A percentile compares a stretch with the other conserved stretches of the same genome.
Conservation (phyloP, 2,888 invertebrate species). For the Tetanocera ferruginea region DNA sequence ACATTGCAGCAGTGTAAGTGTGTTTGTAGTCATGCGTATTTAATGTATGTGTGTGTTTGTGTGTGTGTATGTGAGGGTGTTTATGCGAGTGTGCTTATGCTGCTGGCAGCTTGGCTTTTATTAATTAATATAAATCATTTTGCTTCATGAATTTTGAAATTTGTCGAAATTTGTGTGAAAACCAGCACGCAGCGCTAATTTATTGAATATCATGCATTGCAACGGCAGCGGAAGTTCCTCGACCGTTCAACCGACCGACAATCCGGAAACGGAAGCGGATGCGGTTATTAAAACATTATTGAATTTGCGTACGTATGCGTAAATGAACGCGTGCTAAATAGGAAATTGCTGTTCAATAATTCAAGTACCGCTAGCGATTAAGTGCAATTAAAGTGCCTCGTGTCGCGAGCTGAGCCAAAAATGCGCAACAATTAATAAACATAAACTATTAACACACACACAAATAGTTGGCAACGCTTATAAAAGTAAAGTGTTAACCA, state of each 20-base stretch:
- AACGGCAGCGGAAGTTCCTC: not conserved
- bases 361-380: no score
- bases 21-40: no score
- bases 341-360: no score
- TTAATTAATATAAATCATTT: constrained; percentile 18
- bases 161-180: constrained; percentile 19
- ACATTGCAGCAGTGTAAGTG: no score
- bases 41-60: no score
- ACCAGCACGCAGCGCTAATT: constrained; percentile 3
- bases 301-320: not conserved
- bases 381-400: no score
- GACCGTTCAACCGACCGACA: not conserved
- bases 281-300: constrained; percentile 17
- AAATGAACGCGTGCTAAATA: not conserved
- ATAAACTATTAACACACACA: no score
- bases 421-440: not conserved
- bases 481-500: no score
- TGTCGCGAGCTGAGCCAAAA: not conserved
- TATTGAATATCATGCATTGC: not conserved
- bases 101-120: not conserved
- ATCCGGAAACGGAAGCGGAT: constrained; percentile 27
- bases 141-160: constrained; percentile 15
- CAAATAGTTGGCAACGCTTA: no score
- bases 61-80: not conserved
- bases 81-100: not conserved